Evolutionary conservation across 2,113 vertebrate species (phyloP).

Genomic region (Aythya baeri): DNA sequence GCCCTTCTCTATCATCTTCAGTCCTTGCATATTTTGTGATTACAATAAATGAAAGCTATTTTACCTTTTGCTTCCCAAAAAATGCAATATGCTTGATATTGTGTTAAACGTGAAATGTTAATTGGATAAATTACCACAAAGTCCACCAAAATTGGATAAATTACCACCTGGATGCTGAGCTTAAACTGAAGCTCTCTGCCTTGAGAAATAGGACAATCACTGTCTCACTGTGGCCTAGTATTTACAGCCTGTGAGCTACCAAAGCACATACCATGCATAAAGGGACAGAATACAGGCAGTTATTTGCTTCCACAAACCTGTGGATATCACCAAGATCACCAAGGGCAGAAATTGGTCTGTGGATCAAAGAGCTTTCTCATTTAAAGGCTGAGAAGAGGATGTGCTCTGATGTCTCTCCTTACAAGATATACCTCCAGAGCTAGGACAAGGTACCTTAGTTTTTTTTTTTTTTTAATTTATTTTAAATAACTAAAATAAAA

Average conservation of each 20-base stretch:
- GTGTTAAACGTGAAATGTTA: not conserved
- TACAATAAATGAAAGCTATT: not conserved
- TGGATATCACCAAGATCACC: not conserved
- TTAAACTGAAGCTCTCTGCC: not conserved
- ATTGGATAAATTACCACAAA: not conserved
- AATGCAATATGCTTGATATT: not conserved
- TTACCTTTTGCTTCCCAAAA: not conserved
- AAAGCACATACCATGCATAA: fast-evolving
- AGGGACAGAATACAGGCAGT: not conserved
- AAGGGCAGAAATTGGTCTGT: not conserved
- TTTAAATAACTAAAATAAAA: not conserved
- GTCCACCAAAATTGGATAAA: not conserved
- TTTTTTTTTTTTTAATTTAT: not conserved
- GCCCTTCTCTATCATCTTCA: not conserved
- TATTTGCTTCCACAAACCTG: not conserved
- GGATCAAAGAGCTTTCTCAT: not conserved
- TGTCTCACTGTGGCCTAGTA: not conserved
- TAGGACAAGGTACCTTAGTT: not conserved
- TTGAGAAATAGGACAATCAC: not conserved
- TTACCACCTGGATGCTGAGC: not conserved
- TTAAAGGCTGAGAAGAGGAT: not conserved
- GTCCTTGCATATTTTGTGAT: not conserved
- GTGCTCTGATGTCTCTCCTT: not conserved
- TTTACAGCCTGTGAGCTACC: not conserved
- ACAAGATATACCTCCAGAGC: not conserved